Conservation (phyloP, 1,140 invertebrate genomes). For the Meteorus sp. region DNA sequence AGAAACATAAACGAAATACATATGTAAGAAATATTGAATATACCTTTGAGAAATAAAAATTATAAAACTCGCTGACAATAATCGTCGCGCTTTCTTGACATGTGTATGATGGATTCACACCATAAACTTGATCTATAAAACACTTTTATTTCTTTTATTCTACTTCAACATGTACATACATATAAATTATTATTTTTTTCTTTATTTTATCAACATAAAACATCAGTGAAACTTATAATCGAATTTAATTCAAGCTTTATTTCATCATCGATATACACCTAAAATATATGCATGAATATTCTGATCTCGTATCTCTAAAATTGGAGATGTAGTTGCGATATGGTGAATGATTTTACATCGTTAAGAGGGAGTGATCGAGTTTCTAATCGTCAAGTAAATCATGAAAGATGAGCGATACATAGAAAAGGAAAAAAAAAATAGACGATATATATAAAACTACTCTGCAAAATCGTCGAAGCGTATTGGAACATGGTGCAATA, state of each 20-base stretch:
- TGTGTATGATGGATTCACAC: constrained; percentile 21
- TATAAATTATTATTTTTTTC: too few species aligned
- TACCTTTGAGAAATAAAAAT: constrained; percentile 22
- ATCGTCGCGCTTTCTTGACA: constrained; percentile 31
- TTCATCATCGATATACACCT: too few species aligned
- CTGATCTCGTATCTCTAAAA: too few species aligned
- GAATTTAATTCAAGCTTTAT: too few species aligned
- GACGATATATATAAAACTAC: constrained; percentile 5
- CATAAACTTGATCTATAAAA: constrained; percentile 20
- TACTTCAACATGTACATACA: too few species aligned
- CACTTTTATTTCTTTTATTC: constrained; percentile 26
- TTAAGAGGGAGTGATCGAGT: constrained; percentile 6
- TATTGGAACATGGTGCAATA: constrained; percentile 9
- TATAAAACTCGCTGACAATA: constrained; percentile 8
- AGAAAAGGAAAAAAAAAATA: not conserved
- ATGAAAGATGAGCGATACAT: constrained; percentile 1
- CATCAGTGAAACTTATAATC: too few species aligned
- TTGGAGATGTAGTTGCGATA: too few species aligned
- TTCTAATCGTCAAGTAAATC: constrained; percentile 18
- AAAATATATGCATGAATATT: too few species aligned
- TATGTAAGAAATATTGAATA: too few species aligned
- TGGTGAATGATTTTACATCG: too few species aligned
- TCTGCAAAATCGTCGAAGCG: constrained; percentile 21
- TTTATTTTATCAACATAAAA: too few species aligned
- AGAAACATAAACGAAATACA: too few species aligned